Base-by-base conservation (phyloP, 2,888 invertebrate genomes). In the Morinoia aosen region DNA sequence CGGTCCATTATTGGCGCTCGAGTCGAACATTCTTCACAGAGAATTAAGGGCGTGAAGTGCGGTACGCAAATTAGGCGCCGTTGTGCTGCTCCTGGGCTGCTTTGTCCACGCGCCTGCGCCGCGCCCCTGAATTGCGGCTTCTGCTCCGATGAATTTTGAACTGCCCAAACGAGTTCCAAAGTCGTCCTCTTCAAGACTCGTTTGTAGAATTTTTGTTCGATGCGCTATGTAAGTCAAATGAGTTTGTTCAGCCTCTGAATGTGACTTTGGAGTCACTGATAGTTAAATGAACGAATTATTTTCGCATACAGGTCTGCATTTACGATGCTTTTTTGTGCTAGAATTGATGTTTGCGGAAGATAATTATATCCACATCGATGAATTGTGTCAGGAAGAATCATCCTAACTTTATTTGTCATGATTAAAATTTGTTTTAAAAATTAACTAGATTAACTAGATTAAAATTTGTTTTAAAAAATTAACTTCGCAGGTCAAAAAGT, bases 111-210 rank as follows among this genome's bases (percentile, higher is more conserved):
- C 76, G 76, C 76, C 76, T 12, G 48, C 48, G 48, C 19, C 19
- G 3, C 64, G 64, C 64, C 48, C 10, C 12, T 90, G 16, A 90
- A 48, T 90, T 90, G 90, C 90, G 90, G 90, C 40, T 90, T 90
- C 90, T 90, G 90, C 90, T 40, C 39, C 90, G 19, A 4, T 90
- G 90, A 90, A 90, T 40, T 90, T 90, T 90, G n/a, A 40, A 40
- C 48, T 48, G 90, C 90, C 90, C 48, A 48, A 39, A 90, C 48
- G 90, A 39, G 90, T 90, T 90, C 33, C 39, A 90, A 90, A 90
- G 90, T 90, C 90, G 90, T 90, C 90, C 90, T 90, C 90, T 90
- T 90, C 90, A 90, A 90, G 40, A 90, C 90, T 10, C 14, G 90
- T 40, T 90, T 33, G 10, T 33, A 33, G 2, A 33, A 76, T 76